These are phyloP conservation scores for Eurystomus glaucurus DNA, from an alignment of 2,797 vertebrate genomes.

Conservation along the genomic window DNA sequence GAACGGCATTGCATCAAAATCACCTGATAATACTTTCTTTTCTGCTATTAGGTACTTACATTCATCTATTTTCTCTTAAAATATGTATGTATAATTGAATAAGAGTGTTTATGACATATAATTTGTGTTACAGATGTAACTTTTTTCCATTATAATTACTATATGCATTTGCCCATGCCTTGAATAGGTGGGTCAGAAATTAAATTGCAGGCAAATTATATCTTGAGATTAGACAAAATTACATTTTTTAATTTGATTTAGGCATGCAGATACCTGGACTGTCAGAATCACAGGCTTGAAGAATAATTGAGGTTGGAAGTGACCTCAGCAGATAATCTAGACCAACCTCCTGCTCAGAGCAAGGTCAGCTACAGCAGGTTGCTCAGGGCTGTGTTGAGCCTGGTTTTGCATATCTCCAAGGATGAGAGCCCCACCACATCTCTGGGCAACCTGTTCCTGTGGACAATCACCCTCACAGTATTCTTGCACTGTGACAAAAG, in stretches of 20 bases:
- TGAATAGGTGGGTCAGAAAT: constrained; percentile 4
- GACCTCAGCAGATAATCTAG: background rate
- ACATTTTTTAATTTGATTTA: background rate
- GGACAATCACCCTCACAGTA: background rate
- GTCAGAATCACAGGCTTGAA: background rate
- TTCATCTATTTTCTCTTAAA: background rate
- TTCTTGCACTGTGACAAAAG: background rate
- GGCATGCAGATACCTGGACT: background rate
- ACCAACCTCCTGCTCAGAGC: background rate
- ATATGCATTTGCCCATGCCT: background rate
- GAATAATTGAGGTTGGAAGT: background rate
- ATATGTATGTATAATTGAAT: background rate
- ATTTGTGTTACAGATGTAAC: background rate
- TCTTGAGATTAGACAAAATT: background rate
- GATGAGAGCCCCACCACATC: background rate
- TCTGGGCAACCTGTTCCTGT: background rate
- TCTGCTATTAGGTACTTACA: background rate
- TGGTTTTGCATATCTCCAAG: background rate
- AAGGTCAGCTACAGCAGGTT: background rate
- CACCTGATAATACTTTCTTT: background rate
- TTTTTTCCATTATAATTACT: background rate
- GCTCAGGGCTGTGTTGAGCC: background rate
- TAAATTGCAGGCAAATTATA: background rate
- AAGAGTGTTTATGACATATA: background rate
- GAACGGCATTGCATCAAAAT: background rate